Conservation (phyloP, 2,113 vertebrate genomes). For the Lagopus muta region DNA sequence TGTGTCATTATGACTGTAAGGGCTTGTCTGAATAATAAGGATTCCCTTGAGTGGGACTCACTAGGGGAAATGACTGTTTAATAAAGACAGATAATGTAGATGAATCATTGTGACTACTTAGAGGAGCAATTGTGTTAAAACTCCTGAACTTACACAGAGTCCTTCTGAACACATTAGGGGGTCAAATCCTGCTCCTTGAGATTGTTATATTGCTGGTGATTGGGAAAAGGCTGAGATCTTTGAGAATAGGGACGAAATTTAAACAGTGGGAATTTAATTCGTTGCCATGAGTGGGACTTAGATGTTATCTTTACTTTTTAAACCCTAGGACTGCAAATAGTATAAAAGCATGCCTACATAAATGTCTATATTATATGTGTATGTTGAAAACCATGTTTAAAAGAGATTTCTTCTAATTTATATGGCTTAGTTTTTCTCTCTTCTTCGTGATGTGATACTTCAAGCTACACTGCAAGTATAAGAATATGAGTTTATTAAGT, state of each 20-base stretch:
- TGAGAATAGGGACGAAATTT: background rate
- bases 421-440: slow-evolving; percentile 39
- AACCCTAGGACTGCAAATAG: background rate
- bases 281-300: background rate
- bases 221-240: background rate
- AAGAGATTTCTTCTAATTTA: slow-evolving; percentile 45
- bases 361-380: slow-evolving; percentile 7
- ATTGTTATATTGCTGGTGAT: background rate
- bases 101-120: slow-evolving; percentile 69
- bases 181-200: slow-evolving; percentile 40
- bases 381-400: slow-evolving; percentile 21
- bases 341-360: background rate
- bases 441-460: slow-evolving; percentile 50
- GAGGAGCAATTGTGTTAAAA: slow-evolving; percentile 64
- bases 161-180: slow-evolving; percentile 32
- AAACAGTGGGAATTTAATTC: background rate
- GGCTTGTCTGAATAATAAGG: slow-evolving; percentile 63
- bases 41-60: slow-evolving; percentile 61
- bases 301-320: background rate
- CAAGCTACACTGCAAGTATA: slow-evolving; percentile 67
- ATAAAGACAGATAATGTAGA: slow-evolving; percentile 72
- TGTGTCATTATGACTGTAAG: slow-evolving; percentile 51
- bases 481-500: slow-evolving; percentile 81
- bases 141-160: slow-evolving; percentile 42
- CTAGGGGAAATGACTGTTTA: slow-evolving; percentile 64